Evolutionary conservation across 2,797 vertebrate species (phyloP), one percentile per base, ranked within the genome.

Genomic region (Sebastes itinus): DNA sequence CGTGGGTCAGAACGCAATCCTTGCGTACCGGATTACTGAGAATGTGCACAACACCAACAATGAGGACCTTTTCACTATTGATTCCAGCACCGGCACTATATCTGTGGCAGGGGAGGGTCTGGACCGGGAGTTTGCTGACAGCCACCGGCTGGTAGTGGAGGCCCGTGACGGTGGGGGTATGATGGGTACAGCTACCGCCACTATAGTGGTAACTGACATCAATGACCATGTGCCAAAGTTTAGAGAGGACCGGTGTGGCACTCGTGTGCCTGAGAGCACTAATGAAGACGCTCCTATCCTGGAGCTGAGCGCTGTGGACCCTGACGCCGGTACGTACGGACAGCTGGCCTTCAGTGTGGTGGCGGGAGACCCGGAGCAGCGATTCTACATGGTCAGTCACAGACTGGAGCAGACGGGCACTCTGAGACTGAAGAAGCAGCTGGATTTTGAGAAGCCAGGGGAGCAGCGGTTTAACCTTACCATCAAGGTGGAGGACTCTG

Each of bases 401-500:
- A 87, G 92, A 73, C 92, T 95, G 81, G 92, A 93, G 65, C 96
- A 96, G n/a, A 94, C 63, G 6, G 97, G 95, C 20, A 94, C 93
- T 3, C 93, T 98, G 66, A 92, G 94, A 58, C 93, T 98, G 77
- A 97, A 95, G 89, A 96, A 96, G 60, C 86, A 81, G 5, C 63
- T 98, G 85, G 97, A 98, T 92, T 98, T 97, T 78, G 97, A 98
- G 91, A 95, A 95, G 67, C 85, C 92, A 0, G 92, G 52, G 6
- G 96, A 97, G 78, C 96, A 96, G 67, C 89, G 90, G 28, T 98
- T 97, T 80, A 98, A 97, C 86, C 95, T 98, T 1, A 97, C 96
- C 1, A 22, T 98, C 52, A 95, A 93, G 77, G 97, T 97, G 58
- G 96, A 97, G 89, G 97, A 98, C 88, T 85, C 93, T 5, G 96